phyloP scores from a whole-genome alignment of 2,113 vertebrate species.

The Microcebus tavaratra region DNA sequence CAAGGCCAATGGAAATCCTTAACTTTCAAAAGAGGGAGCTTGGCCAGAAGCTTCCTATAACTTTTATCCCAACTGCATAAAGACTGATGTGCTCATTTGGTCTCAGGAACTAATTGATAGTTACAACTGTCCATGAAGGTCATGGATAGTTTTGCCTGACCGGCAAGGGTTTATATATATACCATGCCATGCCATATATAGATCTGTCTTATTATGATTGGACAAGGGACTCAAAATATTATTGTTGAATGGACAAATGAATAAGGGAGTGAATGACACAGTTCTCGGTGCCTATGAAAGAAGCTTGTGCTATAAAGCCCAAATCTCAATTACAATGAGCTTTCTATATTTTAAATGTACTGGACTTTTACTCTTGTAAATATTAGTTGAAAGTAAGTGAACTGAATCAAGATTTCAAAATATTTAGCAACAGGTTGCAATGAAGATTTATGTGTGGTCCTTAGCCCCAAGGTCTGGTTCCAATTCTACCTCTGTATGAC shows the following conservation, averaged over 20 bases:
- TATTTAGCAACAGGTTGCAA: not conserved
- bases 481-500: not conserved
- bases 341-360: not conserved
- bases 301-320: not conserved
- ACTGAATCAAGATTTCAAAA: conserved; percentile 15
- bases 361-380: not conserved
- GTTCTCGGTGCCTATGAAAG: not conserved
- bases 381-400: conserved; percentile 56
- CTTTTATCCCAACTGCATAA: not conserved
- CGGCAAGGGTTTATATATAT: not conserved
- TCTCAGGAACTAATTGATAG: not conserved
- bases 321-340: not conserved
- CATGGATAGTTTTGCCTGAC: not conserved
- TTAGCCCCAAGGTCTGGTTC: not conserved
- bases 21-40: not conserved
- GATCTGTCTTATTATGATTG: not conserved
- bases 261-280: not conserved
- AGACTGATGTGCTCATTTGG: conserved; percentile 27
- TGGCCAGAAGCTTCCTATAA: not conserved
- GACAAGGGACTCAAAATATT: not conserved
- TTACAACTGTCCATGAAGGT: not conserved
- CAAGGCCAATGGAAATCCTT: not conserved
- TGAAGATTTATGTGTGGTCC: not conserved
- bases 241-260: not conserved
- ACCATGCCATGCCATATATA: not conserved